Conservation (phyloP, 2,797 vertebrate genomes). For the Myoxocephalus aenaeus region DNA sequence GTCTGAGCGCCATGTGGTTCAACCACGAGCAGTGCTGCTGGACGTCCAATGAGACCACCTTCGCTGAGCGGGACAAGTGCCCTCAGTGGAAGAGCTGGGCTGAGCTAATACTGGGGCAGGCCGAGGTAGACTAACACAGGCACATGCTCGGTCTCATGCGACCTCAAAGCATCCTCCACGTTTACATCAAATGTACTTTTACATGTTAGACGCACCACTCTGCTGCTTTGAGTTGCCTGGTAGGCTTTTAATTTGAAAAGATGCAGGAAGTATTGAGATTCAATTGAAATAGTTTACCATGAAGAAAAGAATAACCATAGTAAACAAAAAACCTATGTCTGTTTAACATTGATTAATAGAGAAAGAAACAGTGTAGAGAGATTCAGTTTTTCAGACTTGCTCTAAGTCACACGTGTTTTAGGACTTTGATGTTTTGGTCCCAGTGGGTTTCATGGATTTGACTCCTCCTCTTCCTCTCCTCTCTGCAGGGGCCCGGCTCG, state of each 20-base stretch:
- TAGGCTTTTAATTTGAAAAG: conserved; percentile 15
- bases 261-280: not conserved
- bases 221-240: not conserved
- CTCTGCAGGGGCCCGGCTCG: conserved; percentile 94
- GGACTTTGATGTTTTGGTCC: not conserved
- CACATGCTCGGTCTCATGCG: not conserved
- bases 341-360: not conserved
- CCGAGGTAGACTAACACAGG: conserved; percentile 86
- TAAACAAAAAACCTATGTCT: not conserved
- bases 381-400: not conserved
- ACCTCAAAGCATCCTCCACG: not conserved
- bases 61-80: conserved; percentile 98
- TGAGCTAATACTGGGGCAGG: conserved; percentile 97
- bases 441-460: not conserved
- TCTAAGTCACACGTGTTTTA: not conserved
- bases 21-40: conserved; percentile 99
- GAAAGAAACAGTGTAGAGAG: not conserved
- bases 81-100: conserved; percentile 99
- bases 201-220: too few relatives aligned
- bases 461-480: not conserved
- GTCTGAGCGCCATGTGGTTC: conserved; percentile 97
- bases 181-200: not conserved
- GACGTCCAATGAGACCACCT: conserved; percentile 96
- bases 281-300: not conserved
- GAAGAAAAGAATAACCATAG: not conserved